Evolutionary conservation across 2,888 invertebrate species (phyloP), one percentile per base, ranked within the genome.

Genomic region (Spicauda simplicius): DNA sequence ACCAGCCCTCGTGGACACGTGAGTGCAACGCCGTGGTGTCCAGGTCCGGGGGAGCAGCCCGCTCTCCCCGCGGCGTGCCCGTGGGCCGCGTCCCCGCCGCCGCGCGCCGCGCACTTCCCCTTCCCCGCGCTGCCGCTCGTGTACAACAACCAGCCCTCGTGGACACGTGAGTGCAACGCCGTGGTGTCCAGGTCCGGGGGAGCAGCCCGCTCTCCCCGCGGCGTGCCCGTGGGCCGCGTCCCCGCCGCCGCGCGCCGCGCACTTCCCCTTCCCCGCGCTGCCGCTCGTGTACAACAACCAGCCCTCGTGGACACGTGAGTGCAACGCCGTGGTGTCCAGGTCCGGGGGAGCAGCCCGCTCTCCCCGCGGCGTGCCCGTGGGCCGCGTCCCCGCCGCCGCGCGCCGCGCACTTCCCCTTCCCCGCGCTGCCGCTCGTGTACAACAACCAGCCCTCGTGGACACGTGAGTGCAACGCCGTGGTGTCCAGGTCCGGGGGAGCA

Each of bases 351-450:
- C 16, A 87, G 85, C 61, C 90, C 91, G 8, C 80, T 87, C 81
- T 89, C 0, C 86, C 91, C 0, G 87, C 89, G 0, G 80, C 84
- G 52, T 79, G 82, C 0, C 77, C 62, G n/a, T 71, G 80, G 3
- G 92, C 89, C 4, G 90, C 90, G 0, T 91, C 92, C 0, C 93
- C 93, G n/a, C 93, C 88, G 77, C 86, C 87, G 0, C 77, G 82
- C 18, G 74, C 74, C 20, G 81, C 77, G 0, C 87, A 78, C 70
- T 90, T 92, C 81, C 86, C 85, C 69, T 91, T 87, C 75, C 90
- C 90, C 70, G 74, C 25, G 18, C 56, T 19, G 14, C 56, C 2
- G 78, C 77, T 66, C 77, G 77, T 53, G 70, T 5, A 87, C 69
- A 86, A 87, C 73, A 83, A 83, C 59, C 86, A 86, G 64, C 80